Percentiles rank a stretch among this genome's conserved stretches.
These are phyloP conservation scores for Danio rerio DNA, from an alignment of 2,113 vertebrate species.

Conservation along the genomic window DNA sequence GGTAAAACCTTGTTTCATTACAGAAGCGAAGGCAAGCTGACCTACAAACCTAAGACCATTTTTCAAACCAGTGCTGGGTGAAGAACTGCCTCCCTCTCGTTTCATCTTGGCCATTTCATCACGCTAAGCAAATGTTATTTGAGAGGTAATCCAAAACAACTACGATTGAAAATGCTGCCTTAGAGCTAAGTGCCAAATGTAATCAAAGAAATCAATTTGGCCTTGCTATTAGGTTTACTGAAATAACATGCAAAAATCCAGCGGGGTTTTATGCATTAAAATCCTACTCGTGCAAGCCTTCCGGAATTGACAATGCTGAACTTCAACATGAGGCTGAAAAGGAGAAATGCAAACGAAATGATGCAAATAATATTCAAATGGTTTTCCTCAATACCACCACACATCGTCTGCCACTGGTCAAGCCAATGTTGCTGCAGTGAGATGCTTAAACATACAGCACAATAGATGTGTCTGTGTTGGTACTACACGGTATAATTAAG, in stretches of 20 bases:
- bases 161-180: neutral
- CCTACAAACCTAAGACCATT: conserved; percentile 2
- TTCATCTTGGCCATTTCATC: neutral
- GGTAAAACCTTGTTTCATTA: neutral
- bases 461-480: too few species aligned
- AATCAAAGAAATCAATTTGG: conserved; percentile 9
- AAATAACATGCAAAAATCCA: neutral
- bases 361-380: neutral
- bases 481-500: too few species aligned
- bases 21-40: neutral
- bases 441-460: neutral
- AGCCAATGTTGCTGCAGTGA: neutral
- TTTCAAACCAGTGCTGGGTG: neutral
- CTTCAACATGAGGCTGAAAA: neutral
- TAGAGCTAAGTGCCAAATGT: neutral
- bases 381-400: neutral
- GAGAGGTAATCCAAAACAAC: neutral
- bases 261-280: neutral
- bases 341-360: neutral
- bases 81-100: neutral
- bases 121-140: neutral
- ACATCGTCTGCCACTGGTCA: too few species aligned
- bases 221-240: neutral
- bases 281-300: neutral
- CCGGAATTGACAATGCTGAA: neutral